phyloP scores from a whole-genome alignment of 2,797 vertebrate genomes.

The Sebastes trivittatus region DNA sequence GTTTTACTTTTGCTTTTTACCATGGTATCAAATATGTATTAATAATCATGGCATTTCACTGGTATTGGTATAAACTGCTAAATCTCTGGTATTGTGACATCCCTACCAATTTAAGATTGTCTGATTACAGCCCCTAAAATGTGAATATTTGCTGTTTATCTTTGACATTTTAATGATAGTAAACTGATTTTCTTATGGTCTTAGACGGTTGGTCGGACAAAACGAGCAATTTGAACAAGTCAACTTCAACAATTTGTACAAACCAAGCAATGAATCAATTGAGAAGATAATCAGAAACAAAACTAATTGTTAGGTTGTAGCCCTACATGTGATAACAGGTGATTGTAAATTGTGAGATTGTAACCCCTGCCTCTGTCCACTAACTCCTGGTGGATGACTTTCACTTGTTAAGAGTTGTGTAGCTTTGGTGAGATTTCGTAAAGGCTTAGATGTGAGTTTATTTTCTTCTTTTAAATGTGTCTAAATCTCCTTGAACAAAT shows the following conservation, averaged over 20 bases:
- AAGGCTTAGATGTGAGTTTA: background rate
- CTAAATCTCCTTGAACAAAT: background rate
- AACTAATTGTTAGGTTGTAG: too few relatives aligned
- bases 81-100: too few relatives aligned
- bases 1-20: too few relatives aligned
- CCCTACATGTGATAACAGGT: too few relatives aligned
- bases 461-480: background rate
- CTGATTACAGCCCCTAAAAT: background rate
- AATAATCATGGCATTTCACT: too few relatives aligned
- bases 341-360: background rate
- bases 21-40: too few relatives aligned
- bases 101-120: background rate
- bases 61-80: too few relatives aligned
- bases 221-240: background rate
- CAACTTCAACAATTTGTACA: too few relatives aligned
- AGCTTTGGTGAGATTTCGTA: background rate
- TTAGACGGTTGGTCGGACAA: background rate
- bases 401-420: background rate
- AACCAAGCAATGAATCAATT: background rate
- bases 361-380: background rate
- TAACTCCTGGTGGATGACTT: background rate
- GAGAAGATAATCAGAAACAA: background rate
- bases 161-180: background rate
- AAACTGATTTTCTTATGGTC: background rate
- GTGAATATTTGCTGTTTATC: background rate